A percentile compares a stretch with the other conserved stretches of the same genome.
Conservation (phyloP, 2,113 vertebrate species). For the Atrichornis clamosus region DNA sequence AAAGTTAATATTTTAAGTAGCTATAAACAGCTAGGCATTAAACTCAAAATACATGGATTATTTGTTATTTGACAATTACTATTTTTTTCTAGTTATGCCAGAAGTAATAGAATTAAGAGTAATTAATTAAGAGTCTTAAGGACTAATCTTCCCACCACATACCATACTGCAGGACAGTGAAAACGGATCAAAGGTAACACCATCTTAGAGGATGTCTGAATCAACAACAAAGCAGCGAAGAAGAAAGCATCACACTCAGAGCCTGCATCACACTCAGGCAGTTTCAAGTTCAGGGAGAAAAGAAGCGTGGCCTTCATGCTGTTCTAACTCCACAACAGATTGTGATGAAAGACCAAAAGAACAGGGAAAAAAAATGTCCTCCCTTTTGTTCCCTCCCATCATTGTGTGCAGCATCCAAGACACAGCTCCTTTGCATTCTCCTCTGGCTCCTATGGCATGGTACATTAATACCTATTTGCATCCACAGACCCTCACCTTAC, state of each 20-base stretch:
- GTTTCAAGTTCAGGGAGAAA: neutral
- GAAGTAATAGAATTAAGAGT: constrained; percentile 8
- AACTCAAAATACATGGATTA: neutral
- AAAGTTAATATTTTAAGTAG: constrained; percentile 43
- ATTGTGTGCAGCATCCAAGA: neutral
- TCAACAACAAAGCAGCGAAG: neutral
- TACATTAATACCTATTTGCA: neutral
- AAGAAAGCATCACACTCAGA: neutral
- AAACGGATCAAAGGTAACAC: neutral
- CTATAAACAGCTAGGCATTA: constrained; percentile 2
- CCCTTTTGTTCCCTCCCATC: neutral
- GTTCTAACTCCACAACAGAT: neutral
- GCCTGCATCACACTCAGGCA: neutral
- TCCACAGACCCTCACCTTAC: neutral
- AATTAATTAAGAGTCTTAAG: neutral
- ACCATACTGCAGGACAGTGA: neutral
- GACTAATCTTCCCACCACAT: neutral
- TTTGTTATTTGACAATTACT: neutral
- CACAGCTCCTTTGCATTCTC: neutral
- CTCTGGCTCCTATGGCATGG: neutral
- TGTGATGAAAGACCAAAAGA: neutral
- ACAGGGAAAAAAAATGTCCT: neutral
- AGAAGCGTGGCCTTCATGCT: neutral
- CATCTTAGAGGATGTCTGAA: neutral
- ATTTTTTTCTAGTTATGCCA: neutral